Percentiles rank a stretch among this genome's conserved stretches.
phyloP scores from a whole-genome alignment of 2,888 invertebrate species.

The Drosophila maculinotata region DNA sequence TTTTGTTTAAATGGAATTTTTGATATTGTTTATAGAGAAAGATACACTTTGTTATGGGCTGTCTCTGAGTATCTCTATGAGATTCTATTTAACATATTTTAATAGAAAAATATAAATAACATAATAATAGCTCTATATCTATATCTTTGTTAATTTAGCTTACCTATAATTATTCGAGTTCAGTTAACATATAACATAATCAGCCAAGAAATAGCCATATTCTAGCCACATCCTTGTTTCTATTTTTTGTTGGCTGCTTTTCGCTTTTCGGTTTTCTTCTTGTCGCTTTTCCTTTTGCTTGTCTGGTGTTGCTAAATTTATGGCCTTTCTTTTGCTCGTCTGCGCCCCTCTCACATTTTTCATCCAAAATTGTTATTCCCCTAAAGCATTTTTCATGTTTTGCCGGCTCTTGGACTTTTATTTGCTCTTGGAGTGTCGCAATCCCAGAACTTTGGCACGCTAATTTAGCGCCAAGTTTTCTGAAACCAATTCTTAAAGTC shows the following conservation, averaged over 20 bases:
- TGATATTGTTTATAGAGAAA: neutral
- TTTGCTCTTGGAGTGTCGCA: constrained; percentile 46
- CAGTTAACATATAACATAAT: constrained; percentile 17
- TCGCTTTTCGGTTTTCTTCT: neutral
- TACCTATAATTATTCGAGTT: constrained; percentile 1
- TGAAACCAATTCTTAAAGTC: constrained; percentile 34
- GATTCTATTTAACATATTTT: neutral
- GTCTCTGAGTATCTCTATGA: neutral
- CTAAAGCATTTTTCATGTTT: constrained; percentile 44
- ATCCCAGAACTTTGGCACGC: constrained; percentile 58
- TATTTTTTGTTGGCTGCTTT: neutral
- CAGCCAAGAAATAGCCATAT: constrained; percentile 19
- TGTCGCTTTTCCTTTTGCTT: constrained; percentile 19
- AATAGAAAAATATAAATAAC: neutral
- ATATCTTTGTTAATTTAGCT: neutral
- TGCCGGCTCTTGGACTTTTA: constrained; percentile 1
- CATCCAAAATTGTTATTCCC: constrained; percentile 70
- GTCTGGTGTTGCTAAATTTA: constrained; percentile 65
- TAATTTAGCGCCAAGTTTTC: constrained; percentile 68
- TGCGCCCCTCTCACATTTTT: constrained; percentile 72
- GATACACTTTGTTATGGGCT: neutral
- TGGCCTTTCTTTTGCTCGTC: constrained; percentile 70
- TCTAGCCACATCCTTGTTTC: constrained; percentile 26
- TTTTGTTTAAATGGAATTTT: neutral
- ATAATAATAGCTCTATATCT: neutral